A percentile compares a stretch with the other conserved stretches of the same genome.
Evolutionary conservation across 1,140 invertebrate genomes (phyloP).

Genomic region (Coenobita brevimanus): DNA sequence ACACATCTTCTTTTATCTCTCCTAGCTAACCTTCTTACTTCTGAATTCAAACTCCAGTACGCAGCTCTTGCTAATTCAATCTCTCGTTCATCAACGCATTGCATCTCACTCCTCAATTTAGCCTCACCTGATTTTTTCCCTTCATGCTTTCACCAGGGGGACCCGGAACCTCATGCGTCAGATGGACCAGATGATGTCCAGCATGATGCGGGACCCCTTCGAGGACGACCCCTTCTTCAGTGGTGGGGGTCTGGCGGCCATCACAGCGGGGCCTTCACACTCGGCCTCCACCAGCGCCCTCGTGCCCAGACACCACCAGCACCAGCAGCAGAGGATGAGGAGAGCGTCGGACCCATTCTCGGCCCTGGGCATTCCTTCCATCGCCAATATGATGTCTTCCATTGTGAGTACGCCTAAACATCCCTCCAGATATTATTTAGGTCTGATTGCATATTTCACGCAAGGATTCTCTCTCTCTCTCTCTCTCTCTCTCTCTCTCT

Average conservation of each 20-base stretch:
- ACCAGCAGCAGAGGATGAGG: not conserved
- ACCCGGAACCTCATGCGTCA: slow-evolving; percentile 64
- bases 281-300: slow-evolving; percentile 17
- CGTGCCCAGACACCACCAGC: slow-evolving; percentile 18
- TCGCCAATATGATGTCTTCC: slow-evolving; percentile 41
- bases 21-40: no score
- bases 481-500: not conserved
- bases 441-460: no score
- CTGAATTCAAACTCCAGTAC: no score
- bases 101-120: no score
- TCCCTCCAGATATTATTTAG: not conserved
- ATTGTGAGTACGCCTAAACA: slow-evolving; percentile 5
- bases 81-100: no score
- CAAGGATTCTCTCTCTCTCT: slow-evolving; percentile 4
- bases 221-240: slow-evolving; percentile 55
- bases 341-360: slow-evolving; percentile 9
- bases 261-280: slow-evolving; percentile 18
- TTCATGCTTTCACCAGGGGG: slow-evolving; percentile 43
- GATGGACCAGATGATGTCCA: slow-evolving; percentile 70
- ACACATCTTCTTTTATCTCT: no score
- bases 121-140: no score
- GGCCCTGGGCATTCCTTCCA: slow-evolving; percentile 38
- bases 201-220: slow-evolving; percentile 66
- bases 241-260: slow-evolving; percentile 12
- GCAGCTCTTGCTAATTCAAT: no score